phyloP scores from a whole-genome alignment of 2,797 vertebrate species.

The Hypotaenidia okinawae region DNA sequence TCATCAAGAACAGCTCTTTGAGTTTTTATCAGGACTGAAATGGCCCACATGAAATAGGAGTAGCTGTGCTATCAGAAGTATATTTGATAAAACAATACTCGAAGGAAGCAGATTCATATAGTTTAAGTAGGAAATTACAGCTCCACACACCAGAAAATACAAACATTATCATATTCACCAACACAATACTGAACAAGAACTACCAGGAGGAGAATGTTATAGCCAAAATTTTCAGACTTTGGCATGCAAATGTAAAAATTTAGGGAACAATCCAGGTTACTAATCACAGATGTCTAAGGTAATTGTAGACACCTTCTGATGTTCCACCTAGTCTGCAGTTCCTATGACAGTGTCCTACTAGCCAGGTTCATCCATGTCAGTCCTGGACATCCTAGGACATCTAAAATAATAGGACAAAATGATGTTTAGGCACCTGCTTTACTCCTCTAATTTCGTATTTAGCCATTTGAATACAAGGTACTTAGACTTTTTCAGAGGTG shows the following conservation, averaged over 20 bases:
- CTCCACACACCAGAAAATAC: not conserved
- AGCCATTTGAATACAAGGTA: not conserved
- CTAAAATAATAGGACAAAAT: not conserved
- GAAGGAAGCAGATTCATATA: not conserved
- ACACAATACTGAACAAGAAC: not conserved
- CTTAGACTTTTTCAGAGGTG: not conserved
- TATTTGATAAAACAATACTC: not conserved
- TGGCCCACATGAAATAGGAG: not conserved
- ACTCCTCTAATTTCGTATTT: not conserved
- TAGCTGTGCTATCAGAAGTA: not conserved
- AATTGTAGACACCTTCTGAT: not conserved
- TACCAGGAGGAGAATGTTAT: not conserved
- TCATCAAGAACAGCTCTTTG: not conserved
- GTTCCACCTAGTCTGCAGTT: not conserved
- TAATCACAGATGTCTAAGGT: not conserved
- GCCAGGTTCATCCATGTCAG: not conserved
- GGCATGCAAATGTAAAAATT: not conserved
- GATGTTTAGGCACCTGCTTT: not conserved
- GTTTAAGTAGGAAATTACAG: not conserved
- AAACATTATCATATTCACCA: not conserved
- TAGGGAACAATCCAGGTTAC: not conserved
- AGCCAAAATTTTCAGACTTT: not conserved
- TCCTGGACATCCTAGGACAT: not conserved
- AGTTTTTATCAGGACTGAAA: not conserved
- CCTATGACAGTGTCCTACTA: not conserved